These are phyloP conservation scores for Drosophila sp. DNA, from an alignment of 1,140 invertebrate genomes.

Conservation along the genomic window DNA sequence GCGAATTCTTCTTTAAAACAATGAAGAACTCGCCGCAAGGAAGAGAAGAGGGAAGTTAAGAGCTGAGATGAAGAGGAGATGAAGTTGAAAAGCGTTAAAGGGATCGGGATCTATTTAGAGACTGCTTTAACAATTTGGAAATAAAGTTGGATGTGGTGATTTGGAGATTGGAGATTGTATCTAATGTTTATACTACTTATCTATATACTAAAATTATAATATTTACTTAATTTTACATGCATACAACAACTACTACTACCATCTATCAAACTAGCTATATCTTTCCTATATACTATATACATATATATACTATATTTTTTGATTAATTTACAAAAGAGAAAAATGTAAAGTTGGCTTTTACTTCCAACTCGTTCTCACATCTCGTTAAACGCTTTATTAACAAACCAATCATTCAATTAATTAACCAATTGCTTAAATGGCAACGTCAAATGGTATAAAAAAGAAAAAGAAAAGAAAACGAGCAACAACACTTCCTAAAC, in stretches of 20 bases:
- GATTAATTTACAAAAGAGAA: slow-evolving; percentile 61
- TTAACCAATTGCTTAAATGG: slow-evolving; percentile 36
- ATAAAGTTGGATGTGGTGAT: too few relatives aligned
- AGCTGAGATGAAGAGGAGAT: slow-evolving; percentile 1
- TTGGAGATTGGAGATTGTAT: slow-evolving; percentile 36
- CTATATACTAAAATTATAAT: slow-evolving; percentile 41
- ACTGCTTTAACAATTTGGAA: background rate
- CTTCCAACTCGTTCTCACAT: slow-evolving; percentile 27
- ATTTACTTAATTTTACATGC: slow-evolving; percentile 60
- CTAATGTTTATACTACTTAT: slow-evolving; percentile 54
- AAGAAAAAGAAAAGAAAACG: slow-evolving; percentile 14
- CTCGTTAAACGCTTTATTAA: slow-evolving; percentile 40
- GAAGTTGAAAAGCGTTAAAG: slow-evolving; percentile 3
- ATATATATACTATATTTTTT: slow-evolving; percentile 55
- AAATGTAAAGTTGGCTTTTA: slow-evolving; percentile 42
- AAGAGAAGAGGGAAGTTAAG: background rate
- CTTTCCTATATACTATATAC: slow-evolving; percentile 18
- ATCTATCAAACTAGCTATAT: slow-evolving; percentile 26
- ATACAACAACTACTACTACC: slow-evolving; percentile 23
- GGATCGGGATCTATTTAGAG: too few relatives aligned
- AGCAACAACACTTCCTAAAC: slow-evolving; percentile 29
- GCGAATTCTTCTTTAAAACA: slow-evolving; percentile 86
- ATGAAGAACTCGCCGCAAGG: slow-evolving; percentile 32
- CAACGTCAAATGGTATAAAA: slow-evolving; percentile 38
- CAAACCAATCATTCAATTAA: slow-evolving; percentile 20